Percentiles rank a stretch among this genome's conserved stretches.
Evolutionary conservation across 2,797 vertebrate genomes (phyloP).

Genomic region (Buceros bicornis): DNA sequence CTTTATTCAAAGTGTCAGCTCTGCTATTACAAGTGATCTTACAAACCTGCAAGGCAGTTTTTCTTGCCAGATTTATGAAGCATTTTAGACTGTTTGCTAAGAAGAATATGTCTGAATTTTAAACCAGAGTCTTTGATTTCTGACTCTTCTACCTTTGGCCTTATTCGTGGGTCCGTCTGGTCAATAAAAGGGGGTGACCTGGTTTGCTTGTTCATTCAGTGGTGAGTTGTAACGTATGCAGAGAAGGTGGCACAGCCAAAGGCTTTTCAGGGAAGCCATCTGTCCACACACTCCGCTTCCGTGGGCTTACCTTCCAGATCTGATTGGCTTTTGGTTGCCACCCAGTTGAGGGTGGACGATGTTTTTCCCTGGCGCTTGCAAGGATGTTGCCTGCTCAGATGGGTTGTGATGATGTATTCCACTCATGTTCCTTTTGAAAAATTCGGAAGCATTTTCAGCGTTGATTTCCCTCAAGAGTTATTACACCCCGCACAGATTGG

Average conservation of each 20-base stretch:
- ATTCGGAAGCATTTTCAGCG: constrained; percentile 55
- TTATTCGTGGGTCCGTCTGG: neutral
- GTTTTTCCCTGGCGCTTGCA: neutral
- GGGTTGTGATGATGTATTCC: constrained; percentile 56
- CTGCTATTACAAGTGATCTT: neutral
- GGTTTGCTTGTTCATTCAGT: neutral
- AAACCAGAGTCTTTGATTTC: neutral
- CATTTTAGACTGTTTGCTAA: constrained; percentile 10
- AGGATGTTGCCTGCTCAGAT: constrained; percentile 14
- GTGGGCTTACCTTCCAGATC: neutral
- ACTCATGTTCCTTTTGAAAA: constrained; percentile 28
- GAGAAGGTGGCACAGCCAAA: constrained; percentile 23
- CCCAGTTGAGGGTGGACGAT: neutral
- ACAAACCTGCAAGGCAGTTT: constrained; percentile 25
- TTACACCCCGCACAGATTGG: constrained; percentile 58
- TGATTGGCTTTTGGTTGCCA: neutral
- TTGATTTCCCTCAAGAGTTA: constrained; percentile 77
- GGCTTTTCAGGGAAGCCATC: constrained; percentile 12
- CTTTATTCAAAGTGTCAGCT: constrained; percentile 51
- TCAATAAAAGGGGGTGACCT: neutral
- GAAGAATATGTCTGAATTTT: neutral
- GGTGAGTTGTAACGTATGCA: neutral
- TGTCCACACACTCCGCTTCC: neutral
- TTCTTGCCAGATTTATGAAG: constrained; percentile 12
- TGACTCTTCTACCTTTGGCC: neutral